Evolutionary conservation across 2,888 invertebrate genomes (phyloP), one percentile per base, ranked within the genome.

Genomic region (Fragum fragum): DNA sequence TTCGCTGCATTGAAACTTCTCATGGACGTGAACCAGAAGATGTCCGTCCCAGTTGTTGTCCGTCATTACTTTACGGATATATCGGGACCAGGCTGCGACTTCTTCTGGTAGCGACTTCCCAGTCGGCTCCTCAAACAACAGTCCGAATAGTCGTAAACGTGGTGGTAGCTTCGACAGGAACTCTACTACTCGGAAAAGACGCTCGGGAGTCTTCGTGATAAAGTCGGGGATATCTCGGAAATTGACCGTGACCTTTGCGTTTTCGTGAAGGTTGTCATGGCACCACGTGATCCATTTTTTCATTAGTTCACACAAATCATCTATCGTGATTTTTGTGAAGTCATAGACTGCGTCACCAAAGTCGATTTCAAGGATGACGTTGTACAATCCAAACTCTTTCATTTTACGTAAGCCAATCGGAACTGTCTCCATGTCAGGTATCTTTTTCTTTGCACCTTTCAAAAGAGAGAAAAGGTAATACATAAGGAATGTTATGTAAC

Each of bases 211-310:
- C 9, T 18, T 63, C 29, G 79, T 42, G 75, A 82, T 82, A 9
- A 57, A 68, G 63, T 82, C 78, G 5, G 82, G 82, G 11, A 71
- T 71, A 59, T 82, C 82, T 18, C 82, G 59, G 57, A 77, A 61
- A 29, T 73, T 81, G 5, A 80, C 55, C 7, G 76, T 39, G 36
- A 80, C 61, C 52, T 73, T 72, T 32, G 76, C 57, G 7, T 76
- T 59, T 23, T 55, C 66, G 55, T 36, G 23, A 7, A 81, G 73
- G 59, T 81, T 81, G n/a, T 69, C 63, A 57, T 69, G 57, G 16
- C 18, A 39, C 75, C 75, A 75, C 6, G 29, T 32, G 16, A 75
- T 42, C 68, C 73, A 73, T 55, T 69, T 78, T 42, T 73, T 53
- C n/a, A 78, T 26, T 2, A 78, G 69, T n/a, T 16, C 16, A 47